A percentile compares a stretch with the other conserved stretches of the same genome.
phyloP scores from a whole-genome alignment of 2,113 vertebrate genomes.

The Lepus europaeus region DNA sequence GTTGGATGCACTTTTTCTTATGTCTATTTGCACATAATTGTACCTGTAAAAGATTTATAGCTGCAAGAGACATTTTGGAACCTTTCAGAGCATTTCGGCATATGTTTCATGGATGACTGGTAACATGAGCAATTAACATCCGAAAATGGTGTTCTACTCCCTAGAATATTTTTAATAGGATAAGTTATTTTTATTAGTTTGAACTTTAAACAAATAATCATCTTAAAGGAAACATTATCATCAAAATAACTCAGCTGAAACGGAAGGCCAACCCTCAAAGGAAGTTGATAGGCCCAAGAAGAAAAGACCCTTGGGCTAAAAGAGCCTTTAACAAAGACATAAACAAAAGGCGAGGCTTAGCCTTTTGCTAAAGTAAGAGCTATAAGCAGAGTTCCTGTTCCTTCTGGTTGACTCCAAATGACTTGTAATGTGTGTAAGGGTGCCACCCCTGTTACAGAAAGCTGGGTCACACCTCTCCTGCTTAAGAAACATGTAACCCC shows the following conservation, averaged over 20 bases:
- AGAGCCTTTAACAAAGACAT: constrained; percentile 45
- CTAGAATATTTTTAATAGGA: constrained; percentile 76
- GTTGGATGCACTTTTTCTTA: constrained; percentile 88
- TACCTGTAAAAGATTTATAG: constrained; percentile 93
- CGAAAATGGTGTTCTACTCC: constrained; percentile 73
- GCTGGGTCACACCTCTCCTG: not conserved
- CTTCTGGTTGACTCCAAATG: not conserved
- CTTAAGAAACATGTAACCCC: not conserved
- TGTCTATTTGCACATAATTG: constrained; percentile 88
- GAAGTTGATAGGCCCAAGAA: constrained; percentile 58
- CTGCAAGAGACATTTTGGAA: constrained; percentile 88
- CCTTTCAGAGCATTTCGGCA: constrained; percentile 81
- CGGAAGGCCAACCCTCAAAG: not conserved
- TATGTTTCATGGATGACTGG: constrained; percentile 86
- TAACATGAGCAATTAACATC: constrained; percentile 82
- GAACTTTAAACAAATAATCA: constrained; percentile 84
- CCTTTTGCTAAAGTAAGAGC: constrained; percentile 43
- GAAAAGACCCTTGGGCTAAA: constrained; percentile 63
- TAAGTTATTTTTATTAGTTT: constrained; percentile 83
- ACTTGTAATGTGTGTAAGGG: not conserved
- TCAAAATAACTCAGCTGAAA: constrained; percentile 73
- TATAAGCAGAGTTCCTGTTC: not conserved
- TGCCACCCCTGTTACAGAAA: not conserved
- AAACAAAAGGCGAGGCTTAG: constrained; percentile 30
- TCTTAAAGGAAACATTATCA: constrained; percentile 76